phyloP scores from a whole-genome alignment of 1,140 invertebrate species.

The Diploscapter pachys region DNA sequence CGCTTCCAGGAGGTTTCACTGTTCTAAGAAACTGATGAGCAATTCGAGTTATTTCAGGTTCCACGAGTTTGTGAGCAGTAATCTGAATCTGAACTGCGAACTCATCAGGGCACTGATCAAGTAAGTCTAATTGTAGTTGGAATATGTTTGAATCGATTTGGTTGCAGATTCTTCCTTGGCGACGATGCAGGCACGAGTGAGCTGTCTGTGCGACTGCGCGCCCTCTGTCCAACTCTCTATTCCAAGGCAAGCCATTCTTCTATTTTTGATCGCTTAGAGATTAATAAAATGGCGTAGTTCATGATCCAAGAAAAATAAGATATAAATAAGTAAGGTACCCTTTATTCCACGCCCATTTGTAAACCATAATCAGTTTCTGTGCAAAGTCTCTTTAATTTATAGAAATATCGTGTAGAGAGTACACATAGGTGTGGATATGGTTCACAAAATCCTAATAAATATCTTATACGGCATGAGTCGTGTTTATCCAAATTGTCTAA shows the following conservation, averaged over 20 bases:
- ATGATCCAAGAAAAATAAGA: background rate
- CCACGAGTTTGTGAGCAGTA: conserved; percentile 10
- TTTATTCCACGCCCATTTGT: no score
- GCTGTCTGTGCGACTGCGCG: conserved; percentile 79
- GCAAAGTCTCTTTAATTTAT: no score
- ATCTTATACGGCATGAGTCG: no score
- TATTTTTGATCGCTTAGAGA: no score
- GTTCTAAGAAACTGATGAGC: no score
- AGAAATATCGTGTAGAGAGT: no score
- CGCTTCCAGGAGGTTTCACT: background rate
- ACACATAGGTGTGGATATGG: no score
- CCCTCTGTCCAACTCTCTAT: conserved; percentile 88
- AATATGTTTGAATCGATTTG: background rate
- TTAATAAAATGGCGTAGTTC: background rate
- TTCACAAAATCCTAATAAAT: no score
- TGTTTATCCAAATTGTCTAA: no score
- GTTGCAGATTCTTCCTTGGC: conserved; percentile 73
- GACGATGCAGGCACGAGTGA: conserved; percentile 90
- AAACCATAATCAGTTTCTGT: no score
- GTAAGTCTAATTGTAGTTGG: background rate
- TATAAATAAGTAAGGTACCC: background rate
- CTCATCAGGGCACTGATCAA: conserved; percentile 24
- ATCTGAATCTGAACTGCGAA: conserved; percentile 8
- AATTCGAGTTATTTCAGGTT: background rate
- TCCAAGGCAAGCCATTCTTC: conserved; percentile 59